Evolutionary conservation across 2,113 vertebrate genomes (phyloP).

Genomic region (Epinephelus fuscoguttatus): DNA sequence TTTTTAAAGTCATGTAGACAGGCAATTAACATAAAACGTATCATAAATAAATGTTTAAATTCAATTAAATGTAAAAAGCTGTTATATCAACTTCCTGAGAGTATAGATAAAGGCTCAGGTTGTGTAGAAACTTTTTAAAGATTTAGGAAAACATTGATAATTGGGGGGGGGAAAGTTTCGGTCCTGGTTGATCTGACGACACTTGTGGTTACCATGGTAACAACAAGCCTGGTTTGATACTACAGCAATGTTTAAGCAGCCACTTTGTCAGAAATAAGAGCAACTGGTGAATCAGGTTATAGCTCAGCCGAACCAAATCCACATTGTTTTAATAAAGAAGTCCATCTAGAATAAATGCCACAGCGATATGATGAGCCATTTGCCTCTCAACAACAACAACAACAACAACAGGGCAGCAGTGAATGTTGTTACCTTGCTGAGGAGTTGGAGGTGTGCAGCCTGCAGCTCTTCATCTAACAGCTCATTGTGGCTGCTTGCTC

Average conservation of each 20-base stretch:
- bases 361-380: neutral
- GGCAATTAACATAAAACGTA: neutral
- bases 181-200: neutral
- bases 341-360: neutral
- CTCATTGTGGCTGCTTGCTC: neutral
- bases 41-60: neutral
- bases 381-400: neutral
- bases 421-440: too few relatives aligned
- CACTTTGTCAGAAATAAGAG: neutral
- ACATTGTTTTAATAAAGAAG: neutral
- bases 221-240: neutral
- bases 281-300: neutral
- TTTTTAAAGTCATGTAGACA: neutral
- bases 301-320: neutral
- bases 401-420: neutral
- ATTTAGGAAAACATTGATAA: neutral
- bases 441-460: neutral
- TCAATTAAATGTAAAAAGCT: neutral
- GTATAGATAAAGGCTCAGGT: neutral
- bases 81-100: neutral
- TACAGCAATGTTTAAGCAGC: neutral
- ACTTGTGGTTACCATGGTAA: constrained; percentile 5
- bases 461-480: neutral
- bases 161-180: neutral
- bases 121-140: neutral